phyloP scores from a whole-genome alignment of 2,888 invertebrate species.

The Tachina grossa region DNA sequence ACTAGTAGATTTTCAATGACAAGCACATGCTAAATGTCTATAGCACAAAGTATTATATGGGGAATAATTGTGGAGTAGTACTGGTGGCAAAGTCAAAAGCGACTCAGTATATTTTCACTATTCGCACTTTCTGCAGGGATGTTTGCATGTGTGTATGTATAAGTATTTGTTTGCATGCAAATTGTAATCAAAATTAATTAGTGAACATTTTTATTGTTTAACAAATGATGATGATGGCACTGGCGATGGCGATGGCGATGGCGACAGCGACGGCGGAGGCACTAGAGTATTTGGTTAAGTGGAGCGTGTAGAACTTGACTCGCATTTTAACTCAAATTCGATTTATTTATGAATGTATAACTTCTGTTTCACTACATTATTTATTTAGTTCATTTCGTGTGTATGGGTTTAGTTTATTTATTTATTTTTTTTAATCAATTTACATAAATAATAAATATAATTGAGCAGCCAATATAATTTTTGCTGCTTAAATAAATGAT shows the following conservation, averaged over 20 bases:
- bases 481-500: constrained; percentile 25
- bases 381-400: constrained; percentile 9
- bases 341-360: constrained; percentile 1
- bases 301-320: constrained; percentile 42
- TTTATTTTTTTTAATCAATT: constrained; percentile 31
- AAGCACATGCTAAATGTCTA: too few species aligned
- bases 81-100: too few species aligned
- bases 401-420: background rate
- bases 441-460: constrained; percentile 60
- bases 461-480: constrained; percentile 21
- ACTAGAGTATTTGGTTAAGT: background rate
- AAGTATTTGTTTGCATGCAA: constrained; percentile 78
- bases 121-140: too few species aligned
- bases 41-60: too few species aligned
- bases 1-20: too few species aligned
- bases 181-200: constrained; percentile 82
- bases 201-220: constrained; percentile 81
- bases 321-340: constrained; percentile 1
- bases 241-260: too few species aligned
- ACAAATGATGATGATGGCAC: constrained; percentile 78
- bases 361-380: background rate
- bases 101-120: too few species aligned
- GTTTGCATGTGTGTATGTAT: background rate
- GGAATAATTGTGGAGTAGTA: too few species aligned
- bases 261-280: background rate